phyloP scores from a whole-genome alignment of 30 jellyfish, hydroid and myxozoan genomes.

The Aurelia sp. region DNA sequence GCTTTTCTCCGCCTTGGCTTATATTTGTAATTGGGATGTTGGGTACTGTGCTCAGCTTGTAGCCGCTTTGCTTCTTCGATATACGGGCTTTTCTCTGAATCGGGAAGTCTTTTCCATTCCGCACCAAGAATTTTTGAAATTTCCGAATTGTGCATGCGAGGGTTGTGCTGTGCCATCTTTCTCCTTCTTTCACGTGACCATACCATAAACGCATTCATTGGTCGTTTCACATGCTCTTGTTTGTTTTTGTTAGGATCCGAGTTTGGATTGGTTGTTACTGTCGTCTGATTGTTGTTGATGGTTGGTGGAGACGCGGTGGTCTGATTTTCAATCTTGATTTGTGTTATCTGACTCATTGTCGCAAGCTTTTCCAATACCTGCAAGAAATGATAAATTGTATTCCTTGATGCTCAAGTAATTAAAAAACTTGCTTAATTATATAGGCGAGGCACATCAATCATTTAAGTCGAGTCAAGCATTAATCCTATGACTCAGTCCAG shows the following conservation, averaged over 20 bases:
- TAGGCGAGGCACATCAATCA: too few relatives aligned
- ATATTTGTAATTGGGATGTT: slow-evolving; percentile 98
- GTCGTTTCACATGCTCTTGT: slow-evolving; percentile 97
- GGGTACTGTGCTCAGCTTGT: slow-evolving; percentile 98
- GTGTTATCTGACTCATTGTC: slow-evolving; percentile 68
- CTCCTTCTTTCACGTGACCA: slow-evolving; percentile 98
- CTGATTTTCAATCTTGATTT: slow-evolving; percentile 61
- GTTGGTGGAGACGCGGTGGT: slow-evolving; percentile 44
- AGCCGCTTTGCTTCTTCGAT: slow-evolving; percentile 97
- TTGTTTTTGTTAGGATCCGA: slow-evolving; percentile 50
- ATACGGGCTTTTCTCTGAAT: slow-evolving; percentile 91
- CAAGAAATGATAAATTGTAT: background rate
- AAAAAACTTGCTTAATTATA: background rate
- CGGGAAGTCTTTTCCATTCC: slow-evolving; percentile 99
- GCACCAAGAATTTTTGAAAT: slow-evolving; percentile 98
- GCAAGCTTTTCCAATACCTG: background rate
- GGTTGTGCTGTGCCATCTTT: slow-evolving; percentile 97
- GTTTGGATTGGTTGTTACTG: slow-evolving; percentile 20
- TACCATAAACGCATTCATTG: slow-evolving; percentile 99
- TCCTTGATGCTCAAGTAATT: background rate
- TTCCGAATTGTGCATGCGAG: slow-evolving; percentile 99
- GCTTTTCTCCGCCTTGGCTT: slow-evolving; percentile 98
- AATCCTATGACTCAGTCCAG: too few relatives aligned
- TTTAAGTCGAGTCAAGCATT: too few relatives aligned
- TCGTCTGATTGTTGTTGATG: slow-evolving; percentile 45